Evolutionary conservation across 2,113 vertebrate species (phyloP).

Genomic region (Nanorana parkeri): DNA sequence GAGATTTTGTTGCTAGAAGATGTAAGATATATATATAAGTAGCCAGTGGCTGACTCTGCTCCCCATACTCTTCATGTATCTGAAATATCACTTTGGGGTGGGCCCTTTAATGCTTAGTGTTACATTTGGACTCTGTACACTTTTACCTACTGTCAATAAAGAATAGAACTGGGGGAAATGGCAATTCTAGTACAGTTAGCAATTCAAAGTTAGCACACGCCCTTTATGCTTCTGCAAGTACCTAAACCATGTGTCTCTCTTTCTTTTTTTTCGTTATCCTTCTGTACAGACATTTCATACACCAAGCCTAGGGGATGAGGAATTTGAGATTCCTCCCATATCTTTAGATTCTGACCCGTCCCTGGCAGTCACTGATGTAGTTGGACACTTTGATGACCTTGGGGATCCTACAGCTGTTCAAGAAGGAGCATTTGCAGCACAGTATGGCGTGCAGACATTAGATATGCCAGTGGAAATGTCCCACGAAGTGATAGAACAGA

Average conservation of each 20-base stretch:
- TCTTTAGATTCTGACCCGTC: constrained; percentile 86
- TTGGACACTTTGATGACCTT: constrained; percentile 86
- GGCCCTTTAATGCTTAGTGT: no score
- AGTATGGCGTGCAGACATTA: constrained; percentile 82
- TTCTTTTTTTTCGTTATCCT: constrained; percentile 20
- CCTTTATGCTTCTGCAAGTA: not conserved
- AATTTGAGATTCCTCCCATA: constrained; percentile 92
- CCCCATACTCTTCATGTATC: no score
- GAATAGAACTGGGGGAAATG: no score
- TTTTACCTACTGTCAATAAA: no score
- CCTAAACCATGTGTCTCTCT: no score
- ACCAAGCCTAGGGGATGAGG: constrained; percentile 90
- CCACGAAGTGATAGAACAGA: constrained; percentile 77
- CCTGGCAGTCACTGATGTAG: constrained; percentile 84
- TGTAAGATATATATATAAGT: no score
- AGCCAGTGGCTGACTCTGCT: no score
- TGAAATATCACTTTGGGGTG: no score
- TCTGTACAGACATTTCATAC: constrained; percentile 86
- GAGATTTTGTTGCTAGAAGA: no score
- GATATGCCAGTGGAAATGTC: constrained; percentile 83
- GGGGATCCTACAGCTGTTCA: constrained; percentile 77
- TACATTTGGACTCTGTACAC: no score
- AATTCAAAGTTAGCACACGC: no score
- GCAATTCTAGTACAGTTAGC: no score
- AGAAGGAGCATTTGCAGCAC: constrained; percentile 71